Conservation (phyloP, 1,140 invertebrate genomes). For the Zelostemma sp. region DNA sequence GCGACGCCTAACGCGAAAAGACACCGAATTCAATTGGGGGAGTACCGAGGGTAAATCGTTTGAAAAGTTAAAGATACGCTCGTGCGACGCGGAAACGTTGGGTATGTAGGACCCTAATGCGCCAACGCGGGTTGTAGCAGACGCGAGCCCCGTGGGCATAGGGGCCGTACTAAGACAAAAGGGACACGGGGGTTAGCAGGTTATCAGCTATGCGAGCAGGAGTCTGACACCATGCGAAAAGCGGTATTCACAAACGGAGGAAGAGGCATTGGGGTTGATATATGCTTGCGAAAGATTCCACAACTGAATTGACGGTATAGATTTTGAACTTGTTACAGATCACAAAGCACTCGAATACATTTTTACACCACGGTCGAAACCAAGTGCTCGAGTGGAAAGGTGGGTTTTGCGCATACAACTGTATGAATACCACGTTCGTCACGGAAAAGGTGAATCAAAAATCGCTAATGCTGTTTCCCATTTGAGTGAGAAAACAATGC, state of each 20-base stretch:
- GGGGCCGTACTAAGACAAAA: conserved; percentile 56
- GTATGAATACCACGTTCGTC: conserved; percentile 31
- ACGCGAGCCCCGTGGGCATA: conserved; percentile 63
- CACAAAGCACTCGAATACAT: conserved; percentile 56
- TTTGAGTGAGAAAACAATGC: no score
- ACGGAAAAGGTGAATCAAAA: conserved; percentile 53
- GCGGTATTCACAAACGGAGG: conserved; percentile 45
- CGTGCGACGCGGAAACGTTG: conserved; percentile 35
- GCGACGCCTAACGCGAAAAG: conserved; percentile 36
- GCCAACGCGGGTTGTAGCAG: conserved; percentile 59
- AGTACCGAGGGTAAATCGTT: background rate
- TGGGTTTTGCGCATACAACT: conserved; percentile 38
- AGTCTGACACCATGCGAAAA: conserved; percentile 31
- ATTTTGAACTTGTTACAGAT: conserved; percentile 56
- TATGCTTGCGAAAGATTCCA: conserved; percentile 24
- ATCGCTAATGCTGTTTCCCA: conserved; percentile 61
- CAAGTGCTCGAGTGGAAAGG: conserved; percentile 46
- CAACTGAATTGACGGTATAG: conserved; percentile 39
- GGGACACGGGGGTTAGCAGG: conserved; percentile 12
- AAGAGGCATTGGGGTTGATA: conserved; percentile 47
- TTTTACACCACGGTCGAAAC: conserved; percentile 43
- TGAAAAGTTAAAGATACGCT: conserved; percentile 25
- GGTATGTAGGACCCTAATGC: conserved; percentile 59
- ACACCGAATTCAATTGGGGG: background rate
- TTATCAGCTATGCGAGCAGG: conserved; percentile 26